Base-by-base conservation (phyloP, 2,113 vertebrate species). In the Seriola quinqueradiata region DNA sequence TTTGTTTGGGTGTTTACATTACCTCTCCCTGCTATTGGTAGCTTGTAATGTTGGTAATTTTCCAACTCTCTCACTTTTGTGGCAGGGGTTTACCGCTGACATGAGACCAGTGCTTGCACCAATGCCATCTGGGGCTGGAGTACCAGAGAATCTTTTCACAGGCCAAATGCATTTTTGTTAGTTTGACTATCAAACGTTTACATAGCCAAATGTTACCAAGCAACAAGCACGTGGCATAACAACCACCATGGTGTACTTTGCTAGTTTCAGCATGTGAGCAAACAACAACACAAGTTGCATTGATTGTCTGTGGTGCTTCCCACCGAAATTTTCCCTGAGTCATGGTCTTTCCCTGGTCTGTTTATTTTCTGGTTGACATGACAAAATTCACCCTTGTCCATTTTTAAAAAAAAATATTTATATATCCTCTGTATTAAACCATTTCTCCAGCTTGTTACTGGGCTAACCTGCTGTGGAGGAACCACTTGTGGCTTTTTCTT, bases 191-290 rank as follows among this genome's bases (percentile, higher is more conserved):
- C 55, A 70, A 28, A 69, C 11, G 55, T 88, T 88, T 73, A 69
- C 77, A 58, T 65, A 81, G 75, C 17, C 82, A 77, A 83, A 90
- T 84, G 65, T 90, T 63, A 50, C 73, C 55, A 83, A 66, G 59
- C 65, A 85, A 87, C 81, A 14, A 28, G 59, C 72, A 73, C n/a
- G 12, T 79, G 70, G 23, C 77, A 57, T 69, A 57, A 74, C 61
- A 78, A 44, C 73, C 60, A 44, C 64, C 44, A 32, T 11, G 23
- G 63, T 69, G 25, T 25, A 44, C 58, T 81, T 76, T 42, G 66
- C 59, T 36, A 54, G 68, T 67, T 82, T 54, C 46, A 44, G 44
- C 73, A 59, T 44, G 71, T 74, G 65, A 50, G 71, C 60, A 83
- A 80, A 80, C 76, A 70, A 72, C 60, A 77, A 19, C n/a, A 68